phyloP scores from a whole-genome alignment of 1,140 invertebrate species.

The Euglossa dilemma region DNA sequence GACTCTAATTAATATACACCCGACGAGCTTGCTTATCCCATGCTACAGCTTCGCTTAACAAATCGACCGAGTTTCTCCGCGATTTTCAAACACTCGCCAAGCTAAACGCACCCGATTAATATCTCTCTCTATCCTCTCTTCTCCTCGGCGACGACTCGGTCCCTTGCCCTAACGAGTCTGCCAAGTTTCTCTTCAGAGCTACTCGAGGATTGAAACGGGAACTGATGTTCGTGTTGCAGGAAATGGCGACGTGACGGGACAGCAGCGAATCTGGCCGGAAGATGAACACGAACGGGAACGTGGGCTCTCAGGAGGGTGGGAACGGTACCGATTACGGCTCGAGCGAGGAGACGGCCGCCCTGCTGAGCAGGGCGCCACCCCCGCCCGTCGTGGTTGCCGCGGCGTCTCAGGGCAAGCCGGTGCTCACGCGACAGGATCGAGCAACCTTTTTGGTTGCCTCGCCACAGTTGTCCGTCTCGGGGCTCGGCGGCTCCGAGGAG shows the following conservation, averaged over 20 bases:
- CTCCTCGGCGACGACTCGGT: no score
- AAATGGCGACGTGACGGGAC: constrained; percentile 57
- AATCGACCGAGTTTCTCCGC: no score
- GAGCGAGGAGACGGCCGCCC: constrained; percentile 90
- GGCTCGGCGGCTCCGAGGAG: constrained; percentile 90
- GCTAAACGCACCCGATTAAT: no score
- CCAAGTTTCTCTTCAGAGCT: no score
- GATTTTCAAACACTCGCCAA: no score
- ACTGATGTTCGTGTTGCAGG: constrained; percentile 36
- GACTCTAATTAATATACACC: no score
- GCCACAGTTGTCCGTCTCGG: constrained; percentile 88
- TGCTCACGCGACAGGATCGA: constrained; percentile 92
- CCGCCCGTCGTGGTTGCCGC: constrained; percentile 82
- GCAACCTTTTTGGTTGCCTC: constrained; percentile 89
- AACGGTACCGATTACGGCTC: constrained; percentile 81
- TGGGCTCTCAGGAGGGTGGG: constrained; percentile 77
- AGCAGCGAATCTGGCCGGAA: constrained; percentile 44
- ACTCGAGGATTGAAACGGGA: no score
- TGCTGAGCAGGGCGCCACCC: constrained; percentile 85
- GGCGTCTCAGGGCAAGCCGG: constrained; percentile 85
- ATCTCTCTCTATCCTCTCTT: no score
- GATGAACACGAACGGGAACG: constrained; percentile 80
- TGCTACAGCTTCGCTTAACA: no score
- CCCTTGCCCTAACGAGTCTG: no score
- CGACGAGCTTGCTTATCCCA: no score